phyloP scores from a whole-genome alignment of 2,113 vertebrate species.

The Prionailurus bengalensis region DNA sequence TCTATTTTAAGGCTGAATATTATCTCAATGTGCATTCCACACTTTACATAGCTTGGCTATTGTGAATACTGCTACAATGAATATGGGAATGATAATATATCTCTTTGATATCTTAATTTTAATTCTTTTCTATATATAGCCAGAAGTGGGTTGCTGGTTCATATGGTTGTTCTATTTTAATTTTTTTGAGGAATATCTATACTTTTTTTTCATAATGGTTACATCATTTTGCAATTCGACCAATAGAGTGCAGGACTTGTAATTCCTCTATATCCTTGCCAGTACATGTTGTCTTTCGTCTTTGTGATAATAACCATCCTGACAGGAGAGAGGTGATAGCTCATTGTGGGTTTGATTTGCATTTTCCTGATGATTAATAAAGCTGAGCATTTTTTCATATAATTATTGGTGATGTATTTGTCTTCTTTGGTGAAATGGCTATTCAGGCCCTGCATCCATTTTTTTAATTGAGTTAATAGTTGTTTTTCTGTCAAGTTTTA shows the following conservation, averaged over 20 bases:
- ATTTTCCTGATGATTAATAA: background rate
- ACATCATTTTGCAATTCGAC: background rate
- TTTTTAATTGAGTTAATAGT: background rate
- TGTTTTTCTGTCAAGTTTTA: background rate
- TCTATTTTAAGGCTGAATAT: background rate
- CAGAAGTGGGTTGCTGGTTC: too few relatives aligned
- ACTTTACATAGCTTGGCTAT: background rate
- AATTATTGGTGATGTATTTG: background rate
- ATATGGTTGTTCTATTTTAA: too few relatives aligned
- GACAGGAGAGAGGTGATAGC: background rate
- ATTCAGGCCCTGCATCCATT: background rate
- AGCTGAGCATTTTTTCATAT: background rate
- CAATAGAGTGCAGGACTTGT: background rate
- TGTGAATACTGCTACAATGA: too few relatives aligned
- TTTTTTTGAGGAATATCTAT: too few relatives aligned
- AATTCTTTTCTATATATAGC: too few relatives aligned
- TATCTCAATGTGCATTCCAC: background rate
- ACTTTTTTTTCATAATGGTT: background rate
- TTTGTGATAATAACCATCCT: background rate
- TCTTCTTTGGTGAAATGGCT: too few relatives aligned
- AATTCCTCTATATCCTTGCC: background rate
- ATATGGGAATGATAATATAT: too few relatives aligned
- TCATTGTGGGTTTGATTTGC: background rate
- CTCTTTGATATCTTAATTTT: too few relatives aligned
- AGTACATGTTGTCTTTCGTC: background rate